A percentile compares a stretch with the other conserved stretches of the same genome.
phyloP scores from a whole-genome alignment of 1,140 invertebrate genomes.

The Manduca sexta region DNA sequence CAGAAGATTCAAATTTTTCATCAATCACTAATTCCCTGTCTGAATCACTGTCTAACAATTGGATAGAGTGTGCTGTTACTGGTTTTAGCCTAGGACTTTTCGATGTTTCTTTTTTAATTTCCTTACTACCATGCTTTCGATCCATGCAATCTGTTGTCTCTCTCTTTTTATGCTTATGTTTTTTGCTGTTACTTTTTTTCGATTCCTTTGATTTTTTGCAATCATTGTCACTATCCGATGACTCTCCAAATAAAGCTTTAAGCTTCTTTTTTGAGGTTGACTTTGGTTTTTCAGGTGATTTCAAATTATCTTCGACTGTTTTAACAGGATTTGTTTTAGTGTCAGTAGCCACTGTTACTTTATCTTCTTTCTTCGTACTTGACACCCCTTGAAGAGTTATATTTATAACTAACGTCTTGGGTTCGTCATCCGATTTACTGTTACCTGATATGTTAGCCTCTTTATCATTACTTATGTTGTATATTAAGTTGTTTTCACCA shows the following conservation, averaged over 20 bases:
- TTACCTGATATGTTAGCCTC: not conserved
- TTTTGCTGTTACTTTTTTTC: slow-evolving; percentile 9
- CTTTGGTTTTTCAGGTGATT: slow-evolving; percentile 23
- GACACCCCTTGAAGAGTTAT: slow-evolving; percentile 59
- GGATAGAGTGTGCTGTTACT: slow-evolving; percentile 13
- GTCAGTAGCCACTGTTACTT: slow-evolving; percentile 11
- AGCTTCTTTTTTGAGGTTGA: slow-evolving; percentile 63
- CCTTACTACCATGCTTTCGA: not conserved
- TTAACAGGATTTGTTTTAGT: slow-evolving; percentile 15
- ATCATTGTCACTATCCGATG: slow-evolving; percentile 46
- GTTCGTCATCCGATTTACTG: slow-evolving; percentile 6
- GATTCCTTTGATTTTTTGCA: slow-evolving; percentile 14
- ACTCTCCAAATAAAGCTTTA: slow-evolving; percentile 67
- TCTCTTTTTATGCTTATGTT: slow-evolving; percentile 13
- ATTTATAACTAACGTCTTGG: slow-evolving; percentile 58
- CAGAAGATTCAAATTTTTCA: slow-evolving; percentile 10
- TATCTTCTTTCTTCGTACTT: slow-evolving; percentile 16
- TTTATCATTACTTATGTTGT: too few relatives aligned
- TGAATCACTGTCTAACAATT: slow-evolving; percentile 30
- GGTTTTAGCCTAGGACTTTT: not conserved
- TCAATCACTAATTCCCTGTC: slow-evolving; percentile 40
- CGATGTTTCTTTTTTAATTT: not conserved
- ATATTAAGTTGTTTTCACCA: too few relatives aligned
- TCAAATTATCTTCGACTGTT: not conserved
- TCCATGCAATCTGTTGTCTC: slow-evolving; percentile 10